Evolutionary conservation across 2,888 invertebrate genomes (phyloP), one percentile per base, ranked within the genome.

Genomic region (Exocentrus adspersus): DNA sequence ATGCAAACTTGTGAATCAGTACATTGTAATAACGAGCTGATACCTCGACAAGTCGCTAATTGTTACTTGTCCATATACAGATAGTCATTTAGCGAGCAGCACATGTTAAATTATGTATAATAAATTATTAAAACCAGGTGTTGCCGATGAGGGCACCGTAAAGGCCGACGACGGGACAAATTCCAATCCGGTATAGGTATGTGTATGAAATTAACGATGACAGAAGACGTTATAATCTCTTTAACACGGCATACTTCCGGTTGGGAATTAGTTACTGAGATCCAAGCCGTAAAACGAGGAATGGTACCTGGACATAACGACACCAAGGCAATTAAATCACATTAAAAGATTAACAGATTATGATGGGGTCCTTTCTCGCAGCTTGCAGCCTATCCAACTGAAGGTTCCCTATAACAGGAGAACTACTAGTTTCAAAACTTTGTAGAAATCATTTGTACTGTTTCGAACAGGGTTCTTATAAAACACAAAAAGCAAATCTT

Each of bases 201-300:
- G n/a, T n/a, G n/a, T n/a, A 21, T 7, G 21, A 21, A 48, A 48
- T 48, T 48, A 21, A 21, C 37, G 37, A 37, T 48, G 48, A 21
- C 21, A 48, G 48, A 19, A 10, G 21, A 7, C 21, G 21, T 21
- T 20, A 21, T 43, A 12, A 37, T 14, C 24, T 32, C 37, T 14
- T n/a, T 37, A 43, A 48, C 14, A 24, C 19, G n/a, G 21, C 19
- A 48, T 17, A 48, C 21, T 48, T 48, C 48, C 48, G 48, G 43
- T 43, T 48, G 10, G 6, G n/a, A n/a, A n/a, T n/a, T n/a, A 21
- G 21, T 20, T 48, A 48, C 24, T 24, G 12, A n/a, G n/a, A n/a
- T 43, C 24, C 19, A 2, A 10, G 21, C 48, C n/a, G 24, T 48
- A 48, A 21, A 48, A 21, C 48, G 21, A 21, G 10, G 21, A 21